Base-by-base conservation (phyloP, 2,113 vertebrate genomes). In the Heterochromis multidens region DNA sequence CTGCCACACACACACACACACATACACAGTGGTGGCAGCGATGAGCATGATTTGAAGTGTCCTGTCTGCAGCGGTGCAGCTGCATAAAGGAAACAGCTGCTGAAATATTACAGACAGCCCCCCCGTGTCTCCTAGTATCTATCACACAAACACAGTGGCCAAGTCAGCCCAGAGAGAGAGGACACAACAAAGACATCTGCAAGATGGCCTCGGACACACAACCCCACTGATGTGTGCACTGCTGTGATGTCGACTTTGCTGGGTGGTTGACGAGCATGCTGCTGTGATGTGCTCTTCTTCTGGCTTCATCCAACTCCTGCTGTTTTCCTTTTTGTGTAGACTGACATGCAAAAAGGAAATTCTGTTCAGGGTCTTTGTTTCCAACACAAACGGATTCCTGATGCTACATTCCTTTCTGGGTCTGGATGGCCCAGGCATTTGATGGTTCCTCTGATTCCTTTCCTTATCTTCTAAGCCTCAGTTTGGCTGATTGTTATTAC, bases 1-100 rank as follows among this genome's bases (percentile, higher is more conserved):
- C 79, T 60, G 52, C 3, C 65, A 82, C 79, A 88, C 83, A 35
- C 62, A 67, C 81, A 81, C 89, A 74, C 79, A 65, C 77, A 72
- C 79, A 80, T 35, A 84, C 89, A 82, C 65, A 40, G 80, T 37
- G 82, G 87, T 80, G 86, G 89, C 80, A 61, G 88, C 37, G 25
- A 40, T 92, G 90, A 92, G 92, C 80, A 82, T 93, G 88, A 92
- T 93, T 86, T 86, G 93, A 95, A 93, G 88, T 93, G 92, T 90
- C 91, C 94, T 94, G 93, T 95, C 94, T 81, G 89, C 54, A 40
- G 82, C 79, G 84, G 89, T 91, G 90, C 91, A 94, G 92, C 94
- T 92, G 88, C 89, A 94, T 93, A 90, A 93, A 93, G 93, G 87
- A 95, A 96, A 94, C 95, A 95, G 93, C 93, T 96, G 95, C 94